Base-by-base conservation (phyloP, 2,113 vertebrate species). In the Alectura lathami region DNA sequence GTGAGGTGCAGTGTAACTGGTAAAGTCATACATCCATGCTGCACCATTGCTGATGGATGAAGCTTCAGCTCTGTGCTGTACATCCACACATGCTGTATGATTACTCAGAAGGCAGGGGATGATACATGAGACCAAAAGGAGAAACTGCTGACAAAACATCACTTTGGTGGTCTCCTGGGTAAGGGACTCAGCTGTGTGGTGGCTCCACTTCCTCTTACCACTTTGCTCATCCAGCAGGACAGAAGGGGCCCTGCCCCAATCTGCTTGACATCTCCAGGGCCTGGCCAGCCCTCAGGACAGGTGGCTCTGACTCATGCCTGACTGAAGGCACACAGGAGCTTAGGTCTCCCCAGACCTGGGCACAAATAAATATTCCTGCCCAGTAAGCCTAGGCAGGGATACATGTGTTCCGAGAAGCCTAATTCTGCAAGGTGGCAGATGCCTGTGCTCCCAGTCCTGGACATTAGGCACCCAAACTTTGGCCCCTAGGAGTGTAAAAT, bases 1-100 rank as follows among this genome's bases (percentile, higher is more conserved):
- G 18, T 0, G 2, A 92, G 73, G 29, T 45, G 26, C 32, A 43
- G 26, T 0, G 2, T 13, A 40, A 68, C 14, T 0, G 0, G 2
- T 32, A 48, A 76, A 26, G 36, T 36, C 13, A 5, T 13, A 6
- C 26, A 16, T n/a, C 60, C 9, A 3, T 14, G 13, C 13, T 40
- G 22, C 48, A 62, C 8, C 12, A 3, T n/a, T 75, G 47, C 57
- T 0, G 1, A 20, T 5, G 18, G 14, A 13, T 0, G 2, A 13
- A 0, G 1, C 63, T 81, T 26, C 29, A 45, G 27, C 27, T 43
- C 38, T 78, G 26, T 63, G 29, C 22, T 54, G 22, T 16, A 21
- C 15, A 16, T 26, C 22, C 6, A 5, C 10, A 32, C 12, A 22
- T 1, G 2, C 36, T n/a, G 6, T 30, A 5, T 23, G 62, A 20